Conservation (phyloP, 1,140 invertebrate genomes). For the Hesperophylax magnus region DNA sequence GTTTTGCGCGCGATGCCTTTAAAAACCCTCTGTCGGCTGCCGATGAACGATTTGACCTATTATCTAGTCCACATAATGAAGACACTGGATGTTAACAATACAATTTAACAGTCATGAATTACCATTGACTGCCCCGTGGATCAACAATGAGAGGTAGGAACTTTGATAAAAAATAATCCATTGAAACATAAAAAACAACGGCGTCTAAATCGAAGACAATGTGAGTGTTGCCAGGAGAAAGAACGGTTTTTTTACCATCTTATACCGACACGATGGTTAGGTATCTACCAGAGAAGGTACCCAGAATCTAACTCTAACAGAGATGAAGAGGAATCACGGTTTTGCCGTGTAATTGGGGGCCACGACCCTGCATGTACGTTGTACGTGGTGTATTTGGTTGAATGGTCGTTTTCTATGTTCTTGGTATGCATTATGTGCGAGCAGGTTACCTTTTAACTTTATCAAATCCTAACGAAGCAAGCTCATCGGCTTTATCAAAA, state of each 20-base stretch:
- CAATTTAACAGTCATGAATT: conserved; percentile 47
- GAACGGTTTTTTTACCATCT: not conserved
- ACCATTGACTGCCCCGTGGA: conserved; percentile 39
- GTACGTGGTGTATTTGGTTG: conserved; percentile 29
- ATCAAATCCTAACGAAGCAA: too few species aligned
- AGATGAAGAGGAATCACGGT: conserved; percentile 34
- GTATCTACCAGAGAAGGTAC: too few species aligned
- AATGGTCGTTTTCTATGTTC: not conserved
- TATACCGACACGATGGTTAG: not conserved
- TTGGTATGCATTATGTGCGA: not conserved
- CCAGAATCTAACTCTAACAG: not conserved
- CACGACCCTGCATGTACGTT: conserved; percentile 13
- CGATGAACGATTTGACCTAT: conserved; percentile 43
- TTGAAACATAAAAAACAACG: conserved; percentile 43
- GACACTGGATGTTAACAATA: conserved; percentile 42
- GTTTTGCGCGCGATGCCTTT: conserved; percentile 27
- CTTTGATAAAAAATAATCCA: conserved; percentile 30
- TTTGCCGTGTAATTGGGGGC: conserved; percentile 22
- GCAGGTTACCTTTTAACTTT: not conserved
- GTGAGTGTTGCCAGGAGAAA: conserved; percentile 22
- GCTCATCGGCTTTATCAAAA: conserved; percentile 19
- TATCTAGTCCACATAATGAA: conserved; percentile 47
- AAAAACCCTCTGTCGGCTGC: conserved; percentile 35
- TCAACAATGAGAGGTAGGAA: conserved; percentile 35
- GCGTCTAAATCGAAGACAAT: conserved; percentile 37